These are phyloP conservation scores for Mohoua ochrocephala DNA, from an alignment of 2,113 vertebrate species.

Conservation along the genomic window DNA sequence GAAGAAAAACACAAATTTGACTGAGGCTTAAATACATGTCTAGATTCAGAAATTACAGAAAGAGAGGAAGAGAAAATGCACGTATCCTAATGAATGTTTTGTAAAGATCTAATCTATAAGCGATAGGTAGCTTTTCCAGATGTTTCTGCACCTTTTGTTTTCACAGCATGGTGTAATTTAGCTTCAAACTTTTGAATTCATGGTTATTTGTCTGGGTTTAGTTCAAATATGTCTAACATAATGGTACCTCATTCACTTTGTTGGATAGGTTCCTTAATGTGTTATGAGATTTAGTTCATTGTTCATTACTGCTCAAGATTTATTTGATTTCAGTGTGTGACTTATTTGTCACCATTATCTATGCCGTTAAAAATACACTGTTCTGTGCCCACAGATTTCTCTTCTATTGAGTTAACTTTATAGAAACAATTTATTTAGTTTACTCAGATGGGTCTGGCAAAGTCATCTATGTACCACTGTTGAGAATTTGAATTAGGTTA, in stretches of 20 bases:
- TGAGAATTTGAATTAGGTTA: background rate
- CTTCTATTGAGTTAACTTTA: conserved; percentile 23
- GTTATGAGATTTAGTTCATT: background rate
- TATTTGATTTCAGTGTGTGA: background rate
- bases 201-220: background rate
- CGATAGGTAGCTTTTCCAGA: background rate
- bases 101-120: background rate
- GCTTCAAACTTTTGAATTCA: background rate
- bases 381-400: background rate
- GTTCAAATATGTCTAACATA: background rate
- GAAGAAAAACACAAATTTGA: background rate
- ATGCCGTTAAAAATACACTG: background rate
- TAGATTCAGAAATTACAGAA: background rate
- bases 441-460: conserved; percentile 4
- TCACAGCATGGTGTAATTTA: background rate
- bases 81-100: background rate
- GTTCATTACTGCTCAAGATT: background rate
- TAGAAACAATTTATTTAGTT: background rate
- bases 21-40: background rate
- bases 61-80: background rate
- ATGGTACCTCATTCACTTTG: background rate
- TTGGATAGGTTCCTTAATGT: background rate
- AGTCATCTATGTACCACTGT: background rate
- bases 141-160: background rate
- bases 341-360: conserved; percentile 42